Evolutionary conservation across 2,888 invertebrate genomes (phyloP).

Genomic region (Cordilura impudica): DNA sequence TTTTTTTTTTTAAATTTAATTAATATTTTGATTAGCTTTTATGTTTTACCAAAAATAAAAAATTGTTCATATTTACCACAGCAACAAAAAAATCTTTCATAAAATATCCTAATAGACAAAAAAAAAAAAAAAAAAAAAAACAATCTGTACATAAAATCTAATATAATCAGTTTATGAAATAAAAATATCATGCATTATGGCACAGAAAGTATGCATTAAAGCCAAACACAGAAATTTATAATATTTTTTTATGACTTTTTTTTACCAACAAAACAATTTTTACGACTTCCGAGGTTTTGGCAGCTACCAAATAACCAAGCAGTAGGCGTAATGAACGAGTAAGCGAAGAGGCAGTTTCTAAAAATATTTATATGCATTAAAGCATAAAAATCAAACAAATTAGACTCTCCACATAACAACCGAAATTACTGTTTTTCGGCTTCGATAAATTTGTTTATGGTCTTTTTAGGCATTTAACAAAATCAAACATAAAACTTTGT

Average conservation of each 20-base stretch:
- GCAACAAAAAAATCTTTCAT: no score
- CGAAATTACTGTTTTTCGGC: neutral
- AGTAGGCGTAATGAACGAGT: constrained; percentile 18
- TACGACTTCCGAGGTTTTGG: constrained; percentile 50
- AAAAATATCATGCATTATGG: constrained; percentile 29
- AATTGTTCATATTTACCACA: neutral
- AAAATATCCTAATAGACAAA: no score
- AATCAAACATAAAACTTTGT: neutral
- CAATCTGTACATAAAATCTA: constrained; percentile 31
- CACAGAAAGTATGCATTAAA: constrained; percentile 48
- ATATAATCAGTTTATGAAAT: constrained; percentile 49
- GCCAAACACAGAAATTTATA: constrained; percentile 11
- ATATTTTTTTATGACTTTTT: constrained; percentile 31
- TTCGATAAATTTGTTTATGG: neutral
- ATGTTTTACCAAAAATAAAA: no score
- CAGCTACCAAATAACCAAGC: neutral
- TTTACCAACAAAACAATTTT: constrained; percentile 47
- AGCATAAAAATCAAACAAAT: constrained; percentile 40
- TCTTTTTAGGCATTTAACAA: constrained; percentile 7
- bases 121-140: neutral
- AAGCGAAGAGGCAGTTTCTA: constrained; percentile 13
- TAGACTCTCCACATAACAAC: neutral
- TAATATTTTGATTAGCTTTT: no score
- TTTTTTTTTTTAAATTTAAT: no score
- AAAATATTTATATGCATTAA: constrained; percentile 12